Evolutionary conservation across 37 sponge, comb jelly and placozoan species (phyloP).

Genomic region (Trichoplax adhaerens): DNA sequence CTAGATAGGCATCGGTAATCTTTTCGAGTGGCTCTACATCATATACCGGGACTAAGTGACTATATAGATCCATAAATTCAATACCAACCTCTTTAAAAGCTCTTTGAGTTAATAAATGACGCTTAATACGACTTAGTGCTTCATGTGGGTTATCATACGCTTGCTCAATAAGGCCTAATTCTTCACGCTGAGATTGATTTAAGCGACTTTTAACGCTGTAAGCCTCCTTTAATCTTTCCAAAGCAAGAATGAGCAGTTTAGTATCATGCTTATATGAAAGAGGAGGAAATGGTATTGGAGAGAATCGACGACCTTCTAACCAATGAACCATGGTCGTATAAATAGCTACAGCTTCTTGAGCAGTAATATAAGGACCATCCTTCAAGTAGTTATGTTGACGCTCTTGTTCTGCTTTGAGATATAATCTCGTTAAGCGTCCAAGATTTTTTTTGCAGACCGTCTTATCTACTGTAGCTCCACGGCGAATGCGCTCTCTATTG

Average conservation of each 20-base stretch:
- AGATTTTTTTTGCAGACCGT: conserved; percentile 99
- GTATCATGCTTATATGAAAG: conserved; percentile 99
- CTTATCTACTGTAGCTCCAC: conserved; percentile 98
- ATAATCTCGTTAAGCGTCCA: conserved; percentile 88
- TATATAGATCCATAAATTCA: conserved; percentile 99
- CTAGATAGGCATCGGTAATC: conserved; percentile 98
- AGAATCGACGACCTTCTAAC: conserved; percentile 96
- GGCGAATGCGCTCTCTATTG: conserved; percentile 89
- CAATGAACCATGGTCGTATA: conserved; percentile 99
- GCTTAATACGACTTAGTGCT: conserved; percentile 87
- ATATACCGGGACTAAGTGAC: conserved; percentile 85
- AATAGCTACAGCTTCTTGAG: conserved; percentile 98
- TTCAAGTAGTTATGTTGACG: conserved; percentile 98
- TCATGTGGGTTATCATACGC: conserved; percentile 99
- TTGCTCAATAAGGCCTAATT: conserved; percentile 94
- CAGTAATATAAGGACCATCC: conserved; percentile 94
- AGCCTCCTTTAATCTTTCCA: conserved; percentile 97
- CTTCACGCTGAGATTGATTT: conserved; percentile 94
- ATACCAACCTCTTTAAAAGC: conserved; percentile 98
- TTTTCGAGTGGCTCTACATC: conserved; percentile 99
- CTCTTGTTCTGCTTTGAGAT: conserved; percentile 98
- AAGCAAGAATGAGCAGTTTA: conserved; percentile 88
- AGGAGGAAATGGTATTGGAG: conserved; percentile 97
- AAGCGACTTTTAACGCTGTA: conserved; percentile 97
- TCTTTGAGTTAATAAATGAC: conserved; percentile 90